phyloP scores from a whole-genome alignment of 2,888 invertebrate species.

The Xanthorhoe spadicearia region DNA sequence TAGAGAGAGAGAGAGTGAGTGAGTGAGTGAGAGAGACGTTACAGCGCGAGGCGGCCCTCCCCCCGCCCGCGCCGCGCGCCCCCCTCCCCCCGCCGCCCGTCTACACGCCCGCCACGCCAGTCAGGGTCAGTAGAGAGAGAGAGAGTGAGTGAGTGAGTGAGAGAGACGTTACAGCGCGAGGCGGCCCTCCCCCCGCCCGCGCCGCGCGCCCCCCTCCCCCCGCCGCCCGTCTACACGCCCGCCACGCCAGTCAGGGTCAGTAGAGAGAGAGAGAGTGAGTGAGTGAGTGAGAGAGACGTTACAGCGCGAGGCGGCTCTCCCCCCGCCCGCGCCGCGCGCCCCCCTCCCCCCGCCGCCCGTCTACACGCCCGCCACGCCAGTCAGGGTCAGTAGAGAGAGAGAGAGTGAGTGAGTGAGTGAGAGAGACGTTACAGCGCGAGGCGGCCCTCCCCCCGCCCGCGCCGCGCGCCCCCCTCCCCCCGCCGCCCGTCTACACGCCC shows the following conservation, averaged over 20 bases:
- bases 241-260: slow-evolving; percentile 80
- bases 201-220: slow-evolving; percentile 57
- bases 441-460: slow-evolving; percentile 87
- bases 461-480: slow-evolving; percentile 57
- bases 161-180: slow-evolving; percentile 91
- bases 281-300: slow-evolving; percentile 89
- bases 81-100: slow-evolving; percentile 78
- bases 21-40: slow-evolving; percentile 89
- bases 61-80: slow-evolving; percentile 73
- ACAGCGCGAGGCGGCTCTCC: slow-evolving; percentile 90
- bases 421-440: slow-evolving; percentile 89
- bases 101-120: slow-evolving; percentile 81
- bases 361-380: slow-evolving; percentile 81
- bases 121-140: slow-evolving; percentile 84
- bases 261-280: slow-evolving; percentile 89
- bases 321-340: slow-evolving; percentile 73
- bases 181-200: slow-evolving; percentile 87
- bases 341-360: slow-evolving; percentile 78
- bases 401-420: too few relatives aligned
- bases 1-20: slow-evolving; percentile 89
- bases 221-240: slow-evolving; percentile 83
- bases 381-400: slow-evolving; percentile 84
- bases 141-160: slow-evolving; percentile 90
- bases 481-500: slow-evolving; percentile 83
- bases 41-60: slow-evolving; percentile 90